Evolutionary conservation across 2,888 invertebrate genomes (phyloP), one percentile per base, ranked within the genome.

Genomic region (Caradrina kadenii): DNA sequence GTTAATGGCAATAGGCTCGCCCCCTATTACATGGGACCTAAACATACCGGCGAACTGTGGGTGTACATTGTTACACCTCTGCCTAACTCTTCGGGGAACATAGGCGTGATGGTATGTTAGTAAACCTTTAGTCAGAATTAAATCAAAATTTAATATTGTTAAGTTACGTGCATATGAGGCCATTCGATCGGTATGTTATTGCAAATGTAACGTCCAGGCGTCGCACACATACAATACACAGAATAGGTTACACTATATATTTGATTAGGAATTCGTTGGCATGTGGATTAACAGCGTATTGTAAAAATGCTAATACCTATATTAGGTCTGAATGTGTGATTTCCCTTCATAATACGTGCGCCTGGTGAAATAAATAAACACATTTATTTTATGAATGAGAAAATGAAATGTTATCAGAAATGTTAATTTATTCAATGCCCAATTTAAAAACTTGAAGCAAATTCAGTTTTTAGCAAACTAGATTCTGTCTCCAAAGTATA

Each of bases 141-240:
- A 45, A 22, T 52, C 42, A 53, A 48, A 60, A 52, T 63, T 73
- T 52, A 73, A 62, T 45, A 35, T n/a, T 3, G 17, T 13, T 26
- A 53, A 53, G 13, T 10, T 21, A 48, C 11, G n/a, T 19, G 68
- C 19, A 39, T 13, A n/a, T n/a, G 39, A 39, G 13, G 45, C 26
- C 26, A 61, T 61, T 53, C 11, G 22, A 48, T 35, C 50, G n/a
- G 17, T 53, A 53, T 4, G 39, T 69, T 49, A 76, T 53, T 49
- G 56, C 48, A 62, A 69, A 69, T 61, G 45, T 22, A 68, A 69
- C 22, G 56, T 45, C 49, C 21, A n/a, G 35, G 22, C n/a, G 26
- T 15, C 11, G 22, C 49, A 15, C 4, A 26, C 26, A 4, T 26
- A 26, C 4, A 26, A 26, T 26, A 26, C 26, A 26, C 4, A 4